Base-by-base conservation (phyloP, 2,797 vertebrate genomes). In the Catamblyrhynchus diadema region DNA sequence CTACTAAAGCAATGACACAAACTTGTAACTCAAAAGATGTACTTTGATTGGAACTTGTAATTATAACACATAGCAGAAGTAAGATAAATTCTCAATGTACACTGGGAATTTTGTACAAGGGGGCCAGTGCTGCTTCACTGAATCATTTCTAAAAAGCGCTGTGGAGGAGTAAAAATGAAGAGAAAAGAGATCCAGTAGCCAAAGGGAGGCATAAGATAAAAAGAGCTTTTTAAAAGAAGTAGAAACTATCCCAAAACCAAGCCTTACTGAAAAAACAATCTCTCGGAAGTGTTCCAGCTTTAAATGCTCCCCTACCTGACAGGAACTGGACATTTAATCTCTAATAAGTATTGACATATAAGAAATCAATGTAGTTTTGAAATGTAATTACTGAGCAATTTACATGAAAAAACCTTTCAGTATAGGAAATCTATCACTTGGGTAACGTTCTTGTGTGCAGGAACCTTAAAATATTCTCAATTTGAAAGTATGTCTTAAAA, bases 11-110 rank as follows among this genome's bases (percentile, higher is more conserved):
- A 92, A 84, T 45, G 66, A 89, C 90, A 93, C 88, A 95, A 96
- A 97, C 90, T 83, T 95, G 93, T 94, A 95, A 90, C 81, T 89
- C 81, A 92, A 95, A 96, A 97, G 87, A 95, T 95, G 77, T 85
- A 93, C 84, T 92, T 94, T 94, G 91, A 89, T 93, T 88, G 67
- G 80, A 94, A 94, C 90, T 92, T 91, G 92, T 94, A 96, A 95
- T 94, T 96, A 95, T 94, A 94, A 91, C 81, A 75, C 3, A 3
- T 85, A 92, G 87, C 44, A 94, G 65, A 87, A 94, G 53, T 82
- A 90, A 93, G 84, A 96, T 93, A 95, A 94, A 96, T 96, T 93
- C 69, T 94, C 39, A 83, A 27, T 0, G 1, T 86, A 95, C 48
- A 69, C 28, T 62, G 35, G 81, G 79, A 95, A 91, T 93, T 86